phyloP scores from a whole-genome alignment of 2,113 vertebrate genomes.

The Paramormyrops kingsleyae region DNA sequence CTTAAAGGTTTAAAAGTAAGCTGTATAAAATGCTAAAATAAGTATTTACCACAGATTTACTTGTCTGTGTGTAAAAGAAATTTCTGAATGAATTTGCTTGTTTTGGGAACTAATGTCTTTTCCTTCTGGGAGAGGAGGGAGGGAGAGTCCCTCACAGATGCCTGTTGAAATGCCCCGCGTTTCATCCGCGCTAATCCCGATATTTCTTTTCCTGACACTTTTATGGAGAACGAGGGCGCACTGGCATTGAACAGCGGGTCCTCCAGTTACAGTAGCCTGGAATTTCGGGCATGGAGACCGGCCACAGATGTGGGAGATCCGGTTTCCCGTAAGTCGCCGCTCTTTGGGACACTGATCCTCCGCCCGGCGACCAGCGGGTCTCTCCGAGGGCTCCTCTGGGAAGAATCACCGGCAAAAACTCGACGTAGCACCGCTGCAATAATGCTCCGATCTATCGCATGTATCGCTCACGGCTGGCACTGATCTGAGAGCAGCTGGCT shows the following conservation, averaged over 20 bases:
- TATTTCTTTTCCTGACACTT: conserved; percentile 62
- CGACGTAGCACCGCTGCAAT: neutral
- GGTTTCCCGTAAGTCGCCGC: conserved; percentile 52
- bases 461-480: neutral
- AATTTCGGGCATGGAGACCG: conserved; percentile 42
- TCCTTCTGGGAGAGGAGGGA: conserved; percentile 51
- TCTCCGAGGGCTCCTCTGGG: neutral
- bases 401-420: neutral
- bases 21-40: neutral
- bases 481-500: neutral
- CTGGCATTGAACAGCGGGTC: conserved; percentile 46
- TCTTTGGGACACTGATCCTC: neutral
- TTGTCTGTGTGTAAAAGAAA: conserved; percentile 32
- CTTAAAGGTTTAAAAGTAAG: neutral
- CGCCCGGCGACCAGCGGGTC: neutral
- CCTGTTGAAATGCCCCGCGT: conserved; percentile 46
- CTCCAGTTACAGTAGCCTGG: conserved; percentile 60
- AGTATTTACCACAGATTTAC: neutral
- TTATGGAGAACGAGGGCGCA: conserved; percentile 54
- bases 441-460: neutral
- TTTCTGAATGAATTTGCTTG: conserved; percentile 18
- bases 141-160: conserved; percentile 30
- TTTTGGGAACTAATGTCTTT: conserved; percentile 57
- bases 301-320: conserved; percentile 60
- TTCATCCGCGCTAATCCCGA: conserved; percentile 51